Evolutionary conservation across 2,888 invertebrate species (phyloP).

Genomic region (Zaprionus bogoriensis): DNA sequence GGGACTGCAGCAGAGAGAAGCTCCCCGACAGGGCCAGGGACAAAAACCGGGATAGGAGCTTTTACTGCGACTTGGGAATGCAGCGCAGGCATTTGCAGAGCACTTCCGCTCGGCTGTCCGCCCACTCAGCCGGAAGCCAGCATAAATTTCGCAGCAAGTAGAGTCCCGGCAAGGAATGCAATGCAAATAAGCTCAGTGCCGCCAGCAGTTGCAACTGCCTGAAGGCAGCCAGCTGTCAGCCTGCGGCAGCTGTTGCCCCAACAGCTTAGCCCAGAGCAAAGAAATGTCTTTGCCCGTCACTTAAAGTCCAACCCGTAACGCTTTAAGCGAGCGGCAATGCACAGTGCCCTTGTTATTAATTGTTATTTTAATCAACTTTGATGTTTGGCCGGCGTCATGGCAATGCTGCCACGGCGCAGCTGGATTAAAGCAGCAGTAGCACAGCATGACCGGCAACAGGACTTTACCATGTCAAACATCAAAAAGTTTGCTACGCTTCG

Average conservation of each 20-base stretch:
- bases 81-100: constrained; percentile 15
- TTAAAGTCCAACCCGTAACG: too few species aligned
- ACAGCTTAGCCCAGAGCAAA: constrained; percentile 4
- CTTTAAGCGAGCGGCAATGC: too few species aligned
- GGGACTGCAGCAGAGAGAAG: background rate
- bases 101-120: constrained; percentile 5
- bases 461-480: constrained; percentile 23
- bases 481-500: constrained; percentile 26
- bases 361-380: constrained; percentile 1
- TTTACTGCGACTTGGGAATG: background rate
- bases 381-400: constrained; percentile 15
- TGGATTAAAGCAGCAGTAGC: constrained; percentile 5
- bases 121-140: constrained; percentile 2
- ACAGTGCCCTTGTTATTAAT: background rate
- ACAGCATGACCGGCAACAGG: background rate
- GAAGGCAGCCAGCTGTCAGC: constrained; percentile 26
- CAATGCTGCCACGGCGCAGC: constrained; percentile 14
- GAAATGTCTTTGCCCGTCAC: too few species aligned
- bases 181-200: constrained; percentile 47
- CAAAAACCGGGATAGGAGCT: too few species aligned
- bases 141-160: constrained; percentile 1
- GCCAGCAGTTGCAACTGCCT: constrained; percentile 16
- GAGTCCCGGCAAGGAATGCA: background rate
- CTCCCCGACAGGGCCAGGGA: too few species aligned
- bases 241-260: constrained; percentile 22